Base-by-base conservation (phyloP, 2,113 vertebrate species). In the Leucopsar rothschildi region DNA sequence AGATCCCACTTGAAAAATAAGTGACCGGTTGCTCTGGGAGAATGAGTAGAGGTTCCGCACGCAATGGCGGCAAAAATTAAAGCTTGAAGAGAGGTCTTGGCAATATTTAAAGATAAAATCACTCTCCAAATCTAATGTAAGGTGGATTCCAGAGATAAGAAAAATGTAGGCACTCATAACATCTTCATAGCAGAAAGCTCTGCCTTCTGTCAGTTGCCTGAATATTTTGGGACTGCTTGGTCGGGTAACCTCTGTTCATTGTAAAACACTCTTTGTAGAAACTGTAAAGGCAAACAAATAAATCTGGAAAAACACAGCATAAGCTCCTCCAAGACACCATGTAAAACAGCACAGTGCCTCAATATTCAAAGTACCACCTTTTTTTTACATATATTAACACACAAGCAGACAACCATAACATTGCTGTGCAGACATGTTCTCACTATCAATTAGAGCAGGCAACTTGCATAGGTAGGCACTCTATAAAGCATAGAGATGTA, bases 81-180 rank as follows among this genome's bases (percentile, higher is more conserved):
- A 68, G 23, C 68, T 39, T 66, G 57, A 88, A 57, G 65, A 82
- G 59, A 77, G 57, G 86, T 90, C 88, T 73, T 95, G 82, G 86
- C 90, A 96, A 94, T 91, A 90, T 92, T 95, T 96, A 80, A 92
- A 87, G 73, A 91, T 56, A 69, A 78, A 77, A 76, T 37, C 44
- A 75, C 52, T 73, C 65, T 94, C 82, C 85, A 95, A 91, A 95
- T 66, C 76, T 64, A 86, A 73, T 40, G 65, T 53, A 33, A 82
- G 92, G 56, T 45, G 56, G 35, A 87, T 89, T 82, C 70, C 68
- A 89, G 70, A 52, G 76, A 77, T 10, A 40, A 45, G 28, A 31
- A 37, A 49, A 11, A 52, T 1, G 29, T 31, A 83, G 60, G 47
- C 24, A 45, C 64, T 90, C 40, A 2, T 47, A 77, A 73, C 2